A percentile compares a stretch with the other conserved stretches of the same genome.
Evolutionary conservation across 2,888 invertebrate genomes (phyloP).

Genomic region (Pegoplata infirma): DNA sequence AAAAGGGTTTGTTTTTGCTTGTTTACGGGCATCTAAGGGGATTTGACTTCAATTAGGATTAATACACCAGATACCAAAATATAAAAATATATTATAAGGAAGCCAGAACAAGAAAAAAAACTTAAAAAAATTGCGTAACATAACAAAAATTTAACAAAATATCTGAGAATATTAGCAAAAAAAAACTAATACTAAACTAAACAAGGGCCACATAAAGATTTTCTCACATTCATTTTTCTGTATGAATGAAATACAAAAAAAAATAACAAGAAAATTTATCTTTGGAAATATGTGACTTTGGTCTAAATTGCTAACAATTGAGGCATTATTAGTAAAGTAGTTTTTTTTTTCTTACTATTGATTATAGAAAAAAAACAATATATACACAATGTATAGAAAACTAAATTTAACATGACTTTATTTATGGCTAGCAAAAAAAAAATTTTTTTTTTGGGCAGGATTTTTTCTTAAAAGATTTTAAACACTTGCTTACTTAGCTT

Average conservation of each 20-base stretch:
- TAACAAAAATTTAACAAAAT: neutral
- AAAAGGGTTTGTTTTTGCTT: constrained; percentile 62
- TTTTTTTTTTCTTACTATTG: constrained; percentile 53
- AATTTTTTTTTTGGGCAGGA: neutral
- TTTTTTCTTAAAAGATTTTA: neutral
- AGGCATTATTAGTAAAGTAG: constrained; percentile 73
- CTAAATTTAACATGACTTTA: neutral
- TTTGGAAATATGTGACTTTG: constrained; percentile 49
- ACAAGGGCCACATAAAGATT: neutral
- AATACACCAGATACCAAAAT: constrained; percentile 72
- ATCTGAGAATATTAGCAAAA: neutral
- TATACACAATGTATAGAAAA: neutral
- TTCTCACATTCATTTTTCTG: neutral
- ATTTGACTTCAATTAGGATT: constrained; percentile 76
- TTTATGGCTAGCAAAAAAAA: neutral
- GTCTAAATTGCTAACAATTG: constrained; percentile 70
- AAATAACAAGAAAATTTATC: constrained; percentile 53
- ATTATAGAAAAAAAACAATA: too few species aligned
- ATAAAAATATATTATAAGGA: neutral
- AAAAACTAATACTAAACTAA: neutral
- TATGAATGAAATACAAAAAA: neutral
- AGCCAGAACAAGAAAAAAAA: constrained; percentile 26
- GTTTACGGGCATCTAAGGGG: constrained; percentile 69
- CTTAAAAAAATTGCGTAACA: constrained; percentile 41
- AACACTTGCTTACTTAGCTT: too few species aligned